A percentile compares a stretch with the other conserved stretches of the same genome.
These are phyloP conservation scores for Theretra japonica DNA, from an alignment of 2,888 invertebrate genomes.

Conservation along the genomic window DNA sequence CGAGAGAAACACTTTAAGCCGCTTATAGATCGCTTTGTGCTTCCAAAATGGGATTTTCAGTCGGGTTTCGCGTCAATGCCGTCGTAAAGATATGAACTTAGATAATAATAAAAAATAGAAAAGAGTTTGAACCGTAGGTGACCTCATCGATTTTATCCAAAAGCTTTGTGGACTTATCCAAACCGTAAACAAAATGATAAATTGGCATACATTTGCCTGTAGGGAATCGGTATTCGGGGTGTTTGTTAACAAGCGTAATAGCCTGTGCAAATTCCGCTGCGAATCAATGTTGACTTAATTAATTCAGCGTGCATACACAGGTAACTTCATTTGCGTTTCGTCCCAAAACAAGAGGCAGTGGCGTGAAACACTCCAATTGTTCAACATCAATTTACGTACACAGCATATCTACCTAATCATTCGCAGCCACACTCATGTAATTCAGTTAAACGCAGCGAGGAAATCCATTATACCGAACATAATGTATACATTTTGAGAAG, in stretches of 20 bases:
- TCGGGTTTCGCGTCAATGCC: neutral
- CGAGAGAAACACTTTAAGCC: constrained; percentile 7
- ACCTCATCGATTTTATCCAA: neutral
- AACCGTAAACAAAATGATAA: constrained; percentile 21
- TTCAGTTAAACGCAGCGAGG: neutral
- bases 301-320: constrained; percentile 46
- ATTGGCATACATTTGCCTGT: constrained; percentile 25
- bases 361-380: neutral
- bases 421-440: neutral
- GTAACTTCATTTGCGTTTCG: constrained; percentile 15
- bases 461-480: neutral
- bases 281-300: constrained; percentile 60
- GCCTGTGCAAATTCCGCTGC: constrained; percentile 39
- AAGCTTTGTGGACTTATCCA: neutral
- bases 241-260: constrained; percentile 33
- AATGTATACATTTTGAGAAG: neutral
- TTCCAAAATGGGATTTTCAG: neutral
- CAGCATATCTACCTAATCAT: neutral
- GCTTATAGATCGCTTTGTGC: constrained; percentile 13
- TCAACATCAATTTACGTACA: constrained; percentile 10
- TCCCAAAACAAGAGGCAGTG: constrained; percentile 6
- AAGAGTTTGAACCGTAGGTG: neutral
- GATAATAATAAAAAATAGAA: neutral
- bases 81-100: neutral
- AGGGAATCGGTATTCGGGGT: constrained; percentile 34